These are phyloP conservation scores for Trissolcus japonicus DNA, from an alignment of 2,888 invertebrate species.

Conservation along the genomic window DNA sequence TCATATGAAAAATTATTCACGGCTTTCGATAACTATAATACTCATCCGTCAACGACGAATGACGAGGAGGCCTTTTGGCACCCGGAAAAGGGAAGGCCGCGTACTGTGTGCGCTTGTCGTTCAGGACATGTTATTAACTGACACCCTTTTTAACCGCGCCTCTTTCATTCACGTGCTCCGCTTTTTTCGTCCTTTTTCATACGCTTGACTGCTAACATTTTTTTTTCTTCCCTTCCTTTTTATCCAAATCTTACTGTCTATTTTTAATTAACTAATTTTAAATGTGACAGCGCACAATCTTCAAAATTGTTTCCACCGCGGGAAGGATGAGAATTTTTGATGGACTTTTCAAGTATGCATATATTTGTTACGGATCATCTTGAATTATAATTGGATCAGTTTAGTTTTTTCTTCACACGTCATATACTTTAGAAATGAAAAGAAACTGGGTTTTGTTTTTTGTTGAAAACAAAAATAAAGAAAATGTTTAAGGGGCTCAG, in stretches of 20 bases:
- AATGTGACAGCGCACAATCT: conserved; percentile 27
- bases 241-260: conserved; percentile 45
- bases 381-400: too few species aligned
- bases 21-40: conserved; percentile 34
- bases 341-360: too few species aligned
- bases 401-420: too few species aligned
- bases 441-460: too few species aligned
- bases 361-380: too few species aligned
- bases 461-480: not conserved
- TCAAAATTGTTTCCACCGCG: too few species aligned
- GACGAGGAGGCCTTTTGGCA: conserved; percentile 58
- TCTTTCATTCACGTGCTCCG: conserved; percentile 54
- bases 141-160: conserved; percentile 60
- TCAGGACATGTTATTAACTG: conserved; percentile 74
- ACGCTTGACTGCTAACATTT: conserved; percentile 46
- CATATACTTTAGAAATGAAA: too few species aligned
- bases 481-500: not conserved
- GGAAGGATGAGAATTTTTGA: too few species aligned
- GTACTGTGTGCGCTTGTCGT: conserved; percentile 71
- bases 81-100: conserved; percentile 64
- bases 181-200: conserved; percentile 56
- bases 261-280: conserved; percentile 53
- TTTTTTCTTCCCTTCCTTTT: conserved; percentile 28
- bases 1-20: conserved; percentile 22
- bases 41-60: conserved; percentile 46